phyloP scores from a whole-genome alignment of 2,888 invertebrate species.

The Drosophila meridionalis region DNA sequence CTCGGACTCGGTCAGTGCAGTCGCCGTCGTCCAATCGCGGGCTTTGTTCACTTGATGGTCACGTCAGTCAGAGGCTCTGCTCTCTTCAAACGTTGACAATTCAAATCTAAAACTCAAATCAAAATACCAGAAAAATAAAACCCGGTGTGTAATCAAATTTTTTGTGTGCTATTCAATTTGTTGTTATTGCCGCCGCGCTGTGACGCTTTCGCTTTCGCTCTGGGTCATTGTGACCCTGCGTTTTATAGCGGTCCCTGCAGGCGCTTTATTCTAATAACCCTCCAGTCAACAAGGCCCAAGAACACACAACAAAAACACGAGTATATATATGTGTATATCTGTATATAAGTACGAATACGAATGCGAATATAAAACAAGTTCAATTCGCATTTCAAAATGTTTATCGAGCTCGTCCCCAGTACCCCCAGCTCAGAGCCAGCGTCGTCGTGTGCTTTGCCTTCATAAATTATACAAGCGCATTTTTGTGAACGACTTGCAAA shows the following conservation, averaged over 20 bases:
- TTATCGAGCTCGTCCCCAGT: conserved; percentile 50
- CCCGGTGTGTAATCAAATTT: conserved; percentile 56
- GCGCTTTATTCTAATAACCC: conserved; percentile 60
- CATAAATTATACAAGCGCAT: conserved; percentile 80
- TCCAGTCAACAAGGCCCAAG: conserved; percentile 35
- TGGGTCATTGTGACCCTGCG: conserved; percentile 43
- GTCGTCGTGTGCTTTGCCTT: conserved; percentile 77
- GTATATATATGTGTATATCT: background rate
- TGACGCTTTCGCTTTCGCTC: conserved; percentile 36
- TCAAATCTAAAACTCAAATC: conserved; percentile 23
- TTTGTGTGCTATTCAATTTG: conserved; percentile 49
- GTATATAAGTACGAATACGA: background rate
- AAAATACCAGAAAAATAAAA: conserved; percentile 3
- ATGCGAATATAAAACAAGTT: conserved; percentile 53
- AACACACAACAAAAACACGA: conserved; percentile 31
- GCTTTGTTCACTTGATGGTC: conserved; percentile 6
- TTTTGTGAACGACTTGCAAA: conserved; percentile 78
- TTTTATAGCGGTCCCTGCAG: conserved; percentile 73
- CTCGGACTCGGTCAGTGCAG: conserved; percentile 41
- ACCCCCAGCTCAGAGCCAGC: conserved; percentile 2
- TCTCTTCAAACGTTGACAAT: conserved; percentile 11
- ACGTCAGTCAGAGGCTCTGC: conserved; percentile 3
- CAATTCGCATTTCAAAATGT: conserved; percentile 69
- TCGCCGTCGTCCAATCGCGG: conserved; percentile 22
- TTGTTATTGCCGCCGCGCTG: conserved; percentile 43